Evolutionary conservation across 2,113 vertebrate species (phyloP).

Genomic region (Opisthocomus hoazin): DNA sequence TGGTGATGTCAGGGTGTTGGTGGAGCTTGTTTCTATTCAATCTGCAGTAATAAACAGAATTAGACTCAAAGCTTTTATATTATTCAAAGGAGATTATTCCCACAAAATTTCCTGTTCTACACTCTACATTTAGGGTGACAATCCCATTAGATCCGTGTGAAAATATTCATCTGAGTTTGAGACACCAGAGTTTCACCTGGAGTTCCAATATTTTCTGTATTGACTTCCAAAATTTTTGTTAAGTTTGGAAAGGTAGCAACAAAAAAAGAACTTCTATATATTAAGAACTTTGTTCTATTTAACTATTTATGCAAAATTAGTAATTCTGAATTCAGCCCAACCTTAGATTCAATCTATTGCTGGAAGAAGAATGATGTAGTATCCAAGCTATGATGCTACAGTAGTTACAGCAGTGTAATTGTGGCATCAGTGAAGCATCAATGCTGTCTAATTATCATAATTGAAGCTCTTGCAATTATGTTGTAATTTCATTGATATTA

Average conservation of each 20-base stretch:
- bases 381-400: background rate
- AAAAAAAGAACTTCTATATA: background rate
- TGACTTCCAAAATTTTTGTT: background rate
- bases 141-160: background rate
- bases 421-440: background rate
- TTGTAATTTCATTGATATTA: conserved; percentile 2
- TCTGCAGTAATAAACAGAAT: background rate
- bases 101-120: background rate
- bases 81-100: background rate
- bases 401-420: background rate
- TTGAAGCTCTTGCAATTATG: background rate
- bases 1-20: background rate
- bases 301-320: background rate
- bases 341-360: background rate
- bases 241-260: background rate
- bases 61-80: background rate
- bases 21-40: background rate
- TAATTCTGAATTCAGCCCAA: background rate
- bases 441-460: conserved; percentile 24
- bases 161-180: background rate
- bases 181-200: background rate
- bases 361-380: background rate
- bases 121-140: background rate
- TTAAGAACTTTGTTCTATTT: background rate
- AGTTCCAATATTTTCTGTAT: background rate